A percentile compares a stretch with the other conserved stretches of the same genome.
Conservation (phyloP, 2,113 vertebrate genomes). For the Eulacestoma nigropectus region DNA sequence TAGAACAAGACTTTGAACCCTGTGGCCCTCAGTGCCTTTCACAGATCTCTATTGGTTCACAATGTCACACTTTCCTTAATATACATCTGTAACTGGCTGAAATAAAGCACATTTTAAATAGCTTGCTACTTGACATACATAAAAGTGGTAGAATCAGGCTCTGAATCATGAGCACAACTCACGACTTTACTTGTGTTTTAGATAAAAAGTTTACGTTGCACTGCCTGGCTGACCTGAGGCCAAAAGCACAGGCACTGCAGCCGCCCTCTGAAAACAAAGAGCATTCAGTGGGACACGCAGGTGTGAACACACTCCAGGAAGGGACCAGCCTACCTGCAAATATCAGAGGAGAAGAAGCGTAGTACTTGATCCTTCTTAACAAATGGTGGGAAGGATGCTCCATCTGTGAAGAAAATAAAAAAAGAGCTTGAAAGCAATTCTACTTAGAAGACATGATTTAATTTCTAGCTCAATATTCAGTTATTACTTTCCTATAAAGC, state of each 20-base stretch:
- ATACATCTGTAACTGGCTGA: neutral
- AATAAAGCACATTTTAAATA: neutral
- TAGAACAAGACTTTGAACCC: neutral
- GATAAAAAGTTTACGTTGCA: neutral
- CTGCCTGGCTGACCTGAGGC: neutral
- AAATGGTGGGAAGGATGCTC: slow-evolving; percentile 87
- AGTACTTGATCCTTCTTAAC: slow-evolving; percentile 74
- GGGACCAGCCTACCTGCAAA: slow-evolving; percentile 84
- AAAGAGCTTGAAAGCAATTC: neutral
- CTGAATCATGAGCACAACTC: neutral
- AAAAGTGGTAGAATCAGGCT: neutral
- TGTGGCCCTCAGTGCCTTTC: neutral
- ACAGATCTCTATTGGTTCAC: neutral
- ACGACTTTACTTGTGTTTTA: neutral
- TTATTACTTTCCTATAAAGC: neutral
- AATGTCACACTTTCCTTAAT: neutral
- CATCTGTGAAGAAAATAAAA: slow-evolving; percentile 75
- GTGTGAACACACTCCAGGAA: neutral
- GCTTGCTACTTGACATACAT: neutral
- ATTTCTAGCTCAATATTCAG: neutral
- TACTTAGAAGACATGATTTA: neutral
- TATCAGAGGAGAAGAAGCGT: slow-evolving; percentile 90
- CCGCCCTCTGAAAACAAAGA: neutral
- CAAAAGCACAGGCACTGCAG: neutral
- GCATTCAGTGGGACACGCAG: fast-evolving